Percentiles rank a stretch among this genome's conserved stretches.
Conservation (phyloP, 2,888 invertebrate genomes). For the Tenthredo notha region DNA sequence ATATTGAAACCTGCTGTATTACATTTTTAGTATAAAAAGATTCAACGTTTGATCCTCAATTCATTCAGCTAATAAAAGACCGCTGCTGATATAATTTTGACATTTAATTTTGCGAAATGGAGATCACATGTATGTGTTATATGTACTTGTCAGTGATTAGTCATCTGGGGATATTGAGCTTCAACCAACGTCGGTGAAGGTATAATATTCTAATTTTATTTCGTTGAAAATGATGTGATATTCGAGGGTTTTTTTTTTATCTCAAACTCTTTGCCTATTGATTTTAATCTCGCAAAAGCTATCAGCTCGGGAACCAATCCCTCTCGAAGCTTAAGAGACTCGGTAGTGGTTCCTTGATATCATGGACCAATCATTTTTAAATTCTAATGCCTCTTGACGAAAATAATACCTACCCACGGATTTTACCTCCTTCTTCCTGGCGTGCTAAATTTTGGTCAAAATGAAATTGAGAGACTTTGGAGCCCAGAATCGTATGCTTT, state of each 20-base stretch:
- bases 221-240: neutral
- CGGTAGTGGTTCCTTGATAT: constrained; percentile 19
- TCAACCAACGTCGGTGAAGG: neutral
- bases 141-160: neutral
- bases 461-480: constrained; percentile 14
- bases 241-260: neutral
- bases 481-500: constrained; percentile 11
- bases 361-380: constrained; percentile 32
- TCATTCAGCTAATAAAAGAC: neutral
- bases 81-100: neutral
- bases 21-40: neutral
- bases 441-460: neutral
- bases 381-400: constrained; percentile 31
- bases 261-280: constrained; percentile 1
- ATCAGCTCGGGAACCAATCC: constrained; percentile 26
- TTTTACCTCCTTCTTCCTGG: neutral
- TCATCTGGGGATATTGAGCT: neutral
- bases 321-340: neutral
- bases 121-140: neutral
- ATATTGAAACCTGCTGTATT: neutral
- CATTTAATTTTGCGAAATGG: neutral
- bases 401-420: constrained; percentile 31
- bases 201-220: neutral
- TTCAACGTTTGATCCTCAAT: neutral
- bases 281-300: constrained; percentile 34